Evolutionary conservation across 2,888 invertebrate species (phyloP).

Genomic region (Heliconius ethilla): DNA sequence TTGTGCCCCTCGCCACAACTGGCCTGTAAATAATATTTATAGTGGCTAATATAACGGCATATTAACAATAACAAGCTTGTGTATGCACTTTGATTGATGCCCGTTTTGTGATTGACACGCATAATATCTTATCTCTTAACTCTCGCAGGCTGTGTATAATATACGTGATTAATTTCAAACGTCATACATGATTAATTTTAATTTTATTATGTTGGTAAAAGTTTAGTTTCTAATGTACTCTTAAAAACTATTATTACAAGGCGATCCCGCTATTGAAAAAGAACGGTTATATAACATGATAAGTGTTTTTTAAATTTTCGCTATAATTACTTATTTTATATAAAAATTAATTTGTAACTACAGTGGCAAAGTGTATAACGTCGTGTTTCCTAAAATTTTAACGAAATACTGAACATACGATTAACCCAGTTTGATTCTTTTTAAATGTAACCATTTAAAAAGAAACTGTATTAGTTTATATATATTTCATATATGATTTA

Average conservation of each 20-base stretch:
- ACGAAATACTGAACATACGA: too few relatives aligned
- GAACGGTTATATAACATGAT: neutral
- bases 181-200: constrained; percentile 20
- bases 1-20: neutral
- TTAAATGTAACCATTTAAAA: too few relatives aligned
- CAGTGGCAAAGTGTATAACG: too few relatives aligned
- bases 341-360: too few relatives aligned
- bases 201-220: constrained; percentile 24
- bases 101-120: constrained; percentile 11
- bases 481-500: too few relatives aligned
- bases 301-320: too few relatives aligned
- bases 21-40: neutral
- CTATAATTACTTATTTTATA: too few relatives aligned
- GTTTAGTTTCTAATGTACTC: constrained; percentile 14
- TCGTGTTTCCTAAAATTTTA: too few relatives aligned
- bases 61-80: constrained; percentile 8
- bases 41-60: neutral
- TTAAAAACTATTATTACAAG: constrained; percentile 2
- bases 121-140: neutral
- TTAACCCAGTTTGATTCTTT: too few relatives aligned
- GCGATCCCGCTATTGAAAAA: neutral
- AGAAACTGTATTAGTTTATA: too few relatives aligned
- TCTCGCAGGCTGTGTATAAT: constrained; percentile 13
- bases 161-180: constrained; percentile 4
- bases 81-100: constrained; percentile 9